Conservation (phyloP, 2,797 vertebrate species). For the Characodon lateralis region DNA sequence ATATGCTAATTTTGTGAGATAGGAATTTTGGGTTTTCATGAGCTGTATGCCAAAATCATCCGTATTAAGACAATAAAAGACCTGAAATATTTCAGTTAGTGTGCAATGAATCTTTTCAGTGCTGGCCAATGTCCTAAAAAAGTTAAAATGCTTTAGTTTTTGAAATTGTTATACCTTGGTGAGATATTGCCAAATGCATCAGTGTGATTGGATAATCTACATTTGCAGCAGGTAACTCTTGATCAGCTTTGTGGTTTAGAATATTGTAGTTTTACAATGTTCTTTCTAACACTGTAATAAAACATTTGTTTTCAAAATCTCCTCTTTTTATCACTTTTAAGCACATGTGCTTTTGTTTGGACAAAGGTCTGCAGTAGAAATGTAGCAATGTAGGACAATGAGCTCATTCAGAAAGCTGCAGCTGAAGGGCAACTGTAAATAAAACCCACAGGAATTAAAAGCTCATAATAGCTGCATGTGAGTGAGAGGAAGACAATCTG, state of each 20-base stretch:
- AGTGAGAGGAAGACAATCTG: conserved; percentile 27
- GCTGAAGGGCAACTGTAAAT: conserved; percentile 12
- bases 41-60: no score
- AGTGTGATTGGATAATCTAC: neutral
- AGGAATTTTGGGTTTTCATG: no score
- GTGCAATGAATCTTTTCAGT: no score
- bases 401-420: conserved; percentile 14
- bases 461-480: conserved; percentile 49
- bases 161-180: neutral
- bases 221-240: neutral
- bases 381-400: neutral
- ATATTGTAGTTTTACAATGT: neutral
- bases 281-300: neutral
- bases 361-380: neutral
- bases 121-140: neutral
- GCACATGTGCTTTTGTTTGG: neutral
- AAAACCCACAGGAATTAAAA: conserved; percentile 49
- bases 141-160: neutral
- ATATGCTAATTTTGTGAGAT: no score
- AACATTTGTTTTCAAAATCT: neutral
- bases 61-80: no score
- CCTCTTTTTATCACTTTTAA: neutral
- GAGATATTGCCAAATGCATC: neutral
- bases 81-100: no score
- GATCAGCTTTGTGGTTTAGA: neutral